phyloP scores from a whole-genome alignment of 2,888 invertebrate genomes.

The Ophion ventricosus region DNA sequence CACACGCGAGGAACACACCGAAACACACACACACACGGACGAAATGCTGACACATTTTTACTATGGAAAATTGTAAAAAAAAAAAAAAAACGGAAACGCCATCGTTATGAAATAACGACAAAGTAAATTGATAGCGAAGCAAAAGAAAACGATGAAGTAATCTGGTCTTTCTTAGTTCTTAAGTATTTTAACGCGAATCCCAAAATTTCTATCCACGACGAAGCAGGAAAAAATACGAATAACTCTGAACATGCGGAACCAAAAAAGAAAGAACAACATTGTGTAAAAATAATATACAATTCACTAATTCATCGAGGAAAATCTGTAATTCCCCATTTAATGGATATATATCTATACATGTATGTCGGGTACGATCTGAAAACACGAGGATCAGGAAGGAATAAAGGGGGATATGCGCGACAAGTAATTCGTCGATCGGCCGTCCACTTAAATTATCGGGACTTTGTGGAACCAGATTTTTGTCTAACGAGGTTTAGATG shows the following conservation, averaged over 20 bases:
- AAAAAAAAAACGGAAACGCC: not conserved
- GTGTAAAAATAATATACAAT: slow-evolving; percentile 20
- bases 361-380: slow-evolving; percentile 43
- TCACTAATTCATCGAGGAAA: slow-evolving; percentile 14
- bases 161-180: slow-evolving; percentile 44
- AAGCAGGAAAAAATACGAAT: not conserved
- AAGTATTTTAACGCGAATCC: slow-evolving; percentile 37
- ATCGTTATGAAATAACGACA: slow-evolving; percentile 43
- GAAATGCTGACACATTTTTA: slow-evolving; percentile 39
- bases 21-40: slow-evolving; percentile 1
- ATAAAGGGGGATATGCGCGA: slow-evolving; percentile 12
- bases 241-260: not conserved
- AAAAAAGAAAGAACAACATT: not conserved
- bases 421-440: slow-evolving; percentile 60
- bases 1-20: slow-evolving; percentile 32
- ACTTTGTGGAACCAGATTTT: slow-evolving; percentile 64
- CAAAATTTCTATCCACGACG: slow-evolving; percentile 33
- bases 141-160: slow-evolving; percentile 22
- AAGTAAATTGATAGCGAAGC: slow-evolving; percentile 32
- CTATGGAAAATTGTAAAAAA: slow-evolving; percentile 33
- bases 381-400: not conserved
- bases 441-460: slow-evolving; percentile 66
- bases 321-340: slow-evolving; percentile 13
- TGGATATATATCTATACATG: slow-evolving; percentile 15
- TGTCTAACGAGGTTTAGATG: slow-evolving; percentile 57